A percentile compares a stretch with the other conserved stretches of the same genome.
phyloP scores from a whole-genome alignment of 2,113 vertebrate genomes.

The Limanda limanda region DNA sequence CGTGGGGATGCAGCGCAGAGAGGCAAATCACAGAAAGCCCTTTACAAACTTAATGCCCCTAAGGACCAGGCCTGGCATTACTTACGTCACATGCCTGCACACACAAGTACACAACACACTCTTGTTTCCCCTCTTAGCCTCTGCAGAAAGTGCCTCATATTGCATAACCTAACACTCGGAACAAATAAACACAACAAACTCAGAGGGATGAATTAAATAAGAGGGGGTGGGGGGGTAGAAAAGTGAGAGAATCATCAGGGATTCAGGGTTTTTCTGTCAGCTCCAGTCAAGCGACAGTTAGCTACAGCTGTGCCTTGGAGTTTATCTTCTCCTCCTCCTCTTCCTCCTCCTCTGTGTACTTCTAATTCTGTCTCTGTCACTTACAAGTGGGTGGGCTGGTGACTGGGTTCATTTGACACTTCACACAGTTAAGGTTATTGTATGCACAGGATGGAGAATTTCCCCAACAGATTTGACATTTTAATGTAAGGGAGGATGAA shows the following conservation, averaged over 20 bases:
- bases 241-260: slow-evolving; percentile 21
- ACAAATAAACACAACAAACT: slow-evolving; percentile 54
- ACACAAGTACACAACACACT: slow-evolving; percentile 26
- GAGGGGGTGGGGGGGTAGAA: background rate
- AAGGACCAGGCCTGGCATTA: slow-evolving; percentile 59
- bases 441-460: background rate
- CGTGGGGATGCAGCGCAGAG: slow-evolving; percentile 6
- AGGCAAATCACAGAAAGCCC: slow-evolving; percentile 58
- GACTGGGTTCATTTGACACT: background rate
- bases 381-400: slow-evolving; percentile 16
- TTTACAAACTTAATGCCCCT: slow-evolving; percentile 54
- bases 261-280: slow-evolving; percentile 39
- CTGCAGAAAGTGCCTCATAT: slow-evolving; percentile 62
- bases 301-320: slow-evolving; percentile 38
- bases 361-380: slow-evolving; percentile 5
- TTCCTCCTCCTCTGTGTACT: background rate
- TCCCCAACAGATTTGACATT: slow-evolving; percentile 14
- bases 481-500: slow-evolving; percentile 7
- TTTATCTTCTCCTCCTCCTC: background rate
- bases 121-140: slow-evolving; percentile 32
- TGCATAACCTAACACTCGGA: slow-evolving; percentile 61
- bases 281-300: slow-evolving; percentile 30
- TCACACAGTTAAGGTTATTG: background rate
- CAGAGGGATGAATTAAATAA: slow-evolving; percentile 8
- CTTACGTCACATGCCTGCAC: slow-evolving; percentile 53